A percentile compares a stretch with the other conserved stretches of the same genome.
Evolutionary conservation across 2,888 invertebrate species (phyloP).

Genomic region (Leuctra nigra): DNA sequence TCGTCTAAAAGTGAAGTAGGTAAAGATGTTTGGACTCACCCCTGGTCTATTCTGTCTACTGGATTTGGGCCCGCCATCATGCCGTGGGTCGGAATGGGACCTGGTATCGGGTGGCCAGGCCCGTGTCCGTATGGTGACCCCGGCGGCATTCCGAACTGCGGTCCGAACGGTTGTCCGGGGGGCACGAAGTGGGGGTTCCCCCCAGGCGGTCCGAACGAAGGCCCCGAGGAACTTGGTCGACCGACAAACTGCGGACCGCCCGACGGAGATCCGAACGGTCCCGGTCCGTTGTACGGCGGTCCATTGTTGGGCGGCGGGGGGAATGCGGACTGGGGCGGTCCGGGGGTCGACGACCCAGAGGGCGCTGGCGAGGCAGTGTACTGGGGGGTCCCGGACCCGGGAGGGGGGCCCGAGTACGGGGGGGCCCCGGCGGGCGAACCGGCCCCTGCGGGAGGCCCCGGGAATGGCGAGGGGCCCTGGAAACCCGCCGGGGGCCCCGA

Average conservation of each 20-base stretch:
- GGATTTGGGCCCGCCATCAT: constrained; percentile 63
- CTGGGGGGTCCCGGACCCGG: constrained; percentile 70
- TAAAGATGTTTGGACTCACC: constrained; percentile 47
- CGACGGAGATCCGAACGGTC: constrained; percentile 62
- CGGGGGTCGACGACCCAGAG: constrained; percentile 75
- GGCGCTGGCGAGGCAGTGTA: constrained; percentile 83
- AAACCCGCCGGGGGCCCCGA: constrained; percentile 51
- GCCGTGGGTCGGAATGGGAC: constrained; percentile 55
- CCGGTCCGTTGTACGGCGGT: constrained; percentile 62
- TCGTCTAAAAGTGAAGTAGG: too few species aligned
- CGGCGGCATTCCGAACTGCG: constrained; percentile 63
- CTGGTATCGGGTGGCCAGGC: constrained; percentile 51
- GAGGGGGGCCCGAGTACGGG: constrained; percentile 59
- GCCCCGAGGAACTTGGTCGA: constrained; percentile 45
- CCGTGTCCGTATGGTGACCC: constrained; percentile 65
- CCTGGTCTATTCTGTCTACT: constrained; percentile 73
- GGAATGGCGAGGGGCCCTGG: constrained; percentile 51
- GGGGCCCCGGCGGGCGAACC: constrained; percentile 69
- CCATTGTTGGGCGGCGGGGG: constrained; percentile 42
- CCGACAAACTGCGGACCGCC: constrained; percentile 60
- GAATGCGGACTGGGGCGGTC: constrained; percentile 52
- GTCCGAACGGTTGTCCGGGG: constrained; percentile 55
- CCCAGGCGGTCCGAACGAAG: constrained; percentile 47
- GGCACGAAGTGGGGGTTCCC: constrained; percentile 59
- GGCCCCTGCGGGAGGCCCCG: constrained; percentile 62